A percentile compares a stretch with the other conserved stretches of the same genome.
Evolutionary conservation across 2,888 invertebrate genomes (phyloP).

Genomic region (Callimorpha dominula): DNA sequence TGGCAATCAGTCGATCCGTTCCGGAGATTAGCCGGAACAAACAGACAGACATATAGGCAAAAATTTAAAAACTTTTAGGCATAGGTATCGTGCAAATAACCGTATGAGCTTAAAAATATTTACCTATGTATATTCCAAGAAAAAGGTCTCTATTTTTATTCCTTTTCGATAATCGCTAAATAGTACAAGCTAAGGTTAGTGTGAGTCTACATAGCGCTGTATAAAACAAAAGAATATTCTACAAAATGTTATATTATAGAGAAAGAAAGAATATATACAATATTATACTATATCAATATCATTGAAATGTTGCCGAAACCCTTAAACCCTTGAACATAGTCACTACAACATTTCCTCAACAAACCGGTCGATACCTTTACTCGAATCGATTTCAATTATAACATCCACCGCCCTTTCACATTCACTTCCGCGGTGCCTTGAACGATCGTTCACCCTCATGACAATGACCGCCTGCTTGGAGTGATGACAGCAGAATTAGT

Average conservation of each 20-base stretch:
- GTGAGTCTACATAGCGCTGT: not conserved
- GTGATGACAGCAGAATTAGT: not conserved
- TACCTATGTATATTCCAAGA: too few species aligned
- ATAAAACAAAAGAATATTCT: not conserved
- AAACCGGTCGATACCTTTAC: constrained; percentile 7
- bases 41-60: too few species aligned
- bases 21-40: too few species aligned
- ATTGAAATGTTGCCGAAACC: not conserved
- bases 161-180: too few species aligned
- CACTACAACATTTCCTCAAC: constrained; percentile 5
- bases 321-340: constrained; percentile 12
- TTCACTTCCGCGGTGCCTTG: constrained; percentile 44
- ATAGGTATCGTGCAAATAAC: too few species aligned
- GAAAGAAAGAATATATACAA: not conserved
- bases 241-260: not conserved
- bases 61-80: too few species aligned
- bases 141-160: too few species aligned
- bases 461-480: constrained; percentile 9
- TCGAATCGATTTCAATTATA: constrained; percentile 1
- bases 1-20: too few species aligned
- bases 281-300: not conserved
- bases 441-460: constrained; percentile 23
- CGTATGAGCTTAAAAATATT: too few species aligned
- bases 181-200: not conserved
- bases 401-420: constrained; percentile 20